Percentiles rank a stretch among this genome's conserved stretches.
Conservation (phyloP, 2,113 vertebrate species). For the Abramis brama region DNA sequence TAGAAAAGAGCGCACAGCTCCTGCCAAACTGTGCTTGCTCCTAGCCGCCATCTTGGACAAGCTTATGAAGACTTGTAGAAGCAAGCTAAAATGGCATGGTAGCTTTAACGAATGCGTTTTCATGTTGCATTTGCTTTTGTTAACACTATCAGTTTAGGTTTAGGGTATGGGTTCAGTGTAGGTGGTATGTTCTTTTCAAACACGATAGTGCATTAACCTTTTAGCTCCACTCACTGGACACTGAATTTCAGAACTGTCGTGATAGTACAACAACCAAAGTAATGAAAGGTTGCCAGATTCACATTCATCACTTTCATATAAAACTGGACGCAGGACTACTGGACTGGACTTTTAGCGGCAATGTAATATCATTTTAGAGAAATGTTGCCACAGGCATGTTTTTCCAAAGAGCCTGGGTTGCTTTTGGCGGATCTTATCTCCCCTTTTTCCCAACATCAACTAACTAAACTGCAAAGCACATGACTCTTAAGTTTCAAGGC, state of each 20-base stretch:
- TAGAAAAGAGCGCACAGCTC: no score
- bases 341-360: background rate
- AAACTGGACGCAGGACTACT: background rate
- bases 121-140: no score
- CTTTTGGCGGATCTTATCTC: background rate
- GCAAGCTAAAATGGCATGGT: background rate
- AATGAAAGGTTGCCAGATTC: background rate
- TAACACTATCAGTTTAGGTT: background rate
- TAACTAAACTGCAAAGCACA: conserved; percentile 9
- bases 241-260: background rate
- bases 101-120: background rate
- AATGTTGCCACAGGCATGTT: background rate
- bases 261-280: background rate
- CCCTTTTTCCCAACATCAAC: background rate
- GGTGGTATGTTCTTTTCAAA: background rate
- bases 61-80: background rate
- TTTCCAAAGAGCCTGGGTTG: background rate
- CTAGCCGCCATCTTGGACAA: no score
- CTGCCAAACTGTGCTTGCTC: no score
- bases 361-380: background rate
- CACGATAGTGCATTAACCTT: background rate
- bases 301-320: background rate
- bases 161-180: background rate
- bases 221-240: background rate
- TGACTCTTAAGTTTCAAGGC: conserved; percentile 1